Percentiles rank a stretch among this genome's conserved stretches.
Evolutionary conservation across 2,113 vertebrate species (phyloP).

Genomic region (Megatriorchis doriae): DNA sequence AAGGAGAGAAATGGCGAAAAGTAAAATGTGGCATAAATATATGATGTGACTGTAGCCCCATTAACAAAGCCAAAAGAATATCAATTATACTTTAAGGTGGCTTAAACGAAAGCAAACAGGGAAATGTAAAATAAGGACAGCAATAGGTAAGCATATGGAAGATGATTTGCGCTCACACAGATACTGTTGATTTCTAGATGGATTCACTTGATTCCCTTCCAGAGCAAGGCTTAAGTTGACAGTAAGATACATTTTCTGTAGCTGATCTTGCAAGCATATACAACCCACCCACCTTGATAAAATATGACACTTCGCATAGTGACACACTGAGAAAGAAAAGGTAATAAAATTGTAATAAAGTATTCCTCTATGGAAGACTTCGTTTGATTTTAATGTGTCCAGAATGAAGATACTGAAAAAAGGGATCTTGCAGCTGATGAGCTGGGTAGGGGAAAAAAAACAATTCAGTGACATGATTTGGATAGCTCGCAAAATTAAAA

Average conservation of each 20-base stretch:
- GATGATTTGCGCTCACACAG: background rate
- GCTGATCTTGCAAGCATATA: background rate
- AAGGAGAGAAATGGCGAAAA: background rate
- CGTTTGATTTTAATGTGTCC: background rate
- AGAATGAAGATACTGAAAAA: background rate
- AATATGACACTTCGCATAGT: background rate
- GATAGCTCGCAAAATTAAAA: conserved; percentile 13
- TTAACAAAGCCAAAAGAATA: background rate
- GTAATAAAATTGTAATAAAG: background rate
- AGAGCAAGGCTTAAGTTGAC: background rate
- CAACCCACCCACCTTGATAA: background rate
- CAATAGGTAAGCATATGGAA: background rate
- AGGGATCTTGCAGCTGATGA: background rate
- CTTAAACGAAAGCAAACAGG: background rate
- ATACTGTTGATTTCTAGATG: background rate
- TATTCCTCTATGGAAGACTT: background rate
- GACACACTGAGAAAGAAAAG: background rate
- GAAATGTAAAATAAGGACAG: background rate
- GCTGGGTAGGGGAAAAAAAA: background rate
- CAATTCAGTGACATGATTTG: background rate
- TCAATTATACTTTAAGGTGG: background rate
- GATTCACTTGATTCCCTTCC: background rate
- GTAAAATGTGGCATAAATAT: background rate
- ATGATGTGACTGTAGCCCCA: rapidly evolving
- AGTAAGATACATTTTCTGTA: background rate